Base-by-base conservation (phyloP, 2,888 invertebrate species). In the Calliphora vomitoria region DNA sequence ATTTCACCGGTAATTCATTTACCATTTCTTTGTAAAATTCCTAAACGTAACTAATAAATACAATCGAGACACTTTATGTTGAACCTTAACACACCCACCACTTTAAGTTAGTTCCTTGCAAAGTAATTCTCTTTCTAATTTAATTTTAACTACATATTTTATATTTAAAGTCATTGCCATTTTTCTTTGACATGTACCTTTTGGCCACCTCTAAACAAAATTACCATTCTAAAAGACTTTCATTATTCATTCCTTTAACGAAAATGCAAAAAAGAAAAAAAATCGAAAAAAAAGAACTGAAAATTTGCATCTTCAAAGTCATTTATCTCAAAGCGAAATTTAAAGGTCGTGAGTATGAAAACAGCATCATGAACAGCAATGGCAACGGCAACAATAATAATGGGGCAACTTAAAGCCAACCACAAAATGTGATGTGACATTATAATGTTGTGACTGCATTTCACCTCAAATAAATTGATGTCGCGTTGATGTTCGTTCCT, bases 381-480 rank as follows among this genome's bases (percentile, higher is more conserved):
- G 62, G 62, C 6, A 18, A 71, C 11, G 55, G 4, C 25, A 68
- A 76, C 38, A 50, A 75, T 15, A 72, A 72, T 25, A 38, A 25
- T 18, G 18, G 10, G 20, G 31, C 58, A 58, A 25, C 13, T 58
- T 1, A 20, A 60, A 60, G 38, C 35, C 53, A 18, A 71, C 69
- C 76, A 71, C 76, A 76, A 80, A 71, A 85, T 81, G 80, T 85
- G 75, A 81, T 85, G 75, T 85, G 85, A 85, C 85, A 85, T 85
- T 85, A 81, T 69, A 81, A 85, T 81, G 75, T 79, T 80, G 68
- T 85, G 75, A 85, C 85, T 85, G 80, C 75, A 81, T 85, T 85
- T 85, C 85, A 85, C 74, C 85, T 85, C 75, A 85, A 85, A 85
- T 85, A 85, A 85, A 85, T 83, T 85, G 80, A 81, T 85, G 85